A percentile compares a stretch with the other conserved stretches of the same genome.
phyloP scores from a whole-genome alignment of 2,888 invertebrate species.

The Eumerus sabulonum region DNA sequence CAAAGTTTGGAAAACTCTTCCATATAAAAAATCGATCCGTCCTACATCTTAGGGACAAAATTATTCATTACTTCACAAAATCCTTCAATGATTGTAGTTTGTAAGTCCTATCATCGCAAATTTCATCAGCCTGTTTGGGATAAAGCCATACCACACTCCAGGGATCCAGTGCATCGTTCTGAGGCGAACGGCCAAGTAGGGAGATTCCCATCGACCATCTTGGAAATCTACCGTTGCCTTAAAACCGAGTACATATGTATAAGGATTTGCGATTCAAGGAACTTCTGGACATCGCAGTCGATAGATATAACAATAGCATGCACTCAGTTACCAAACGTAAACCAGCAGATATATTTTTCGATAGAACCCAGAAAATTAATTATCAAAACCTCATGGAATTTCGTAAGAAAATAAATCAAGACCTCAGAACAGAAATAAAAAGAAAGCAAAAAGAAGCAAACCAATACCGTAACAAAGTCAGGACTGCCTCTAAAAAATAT shows the following conservation, averaged over 20 bases:
- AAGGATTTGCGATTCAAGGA: constrained; percentile 2
- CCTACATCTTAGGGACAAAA: not conserved
- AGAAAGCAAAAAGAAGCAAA: not conserved
- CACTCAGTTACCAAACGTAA: constrained; percentile 1
- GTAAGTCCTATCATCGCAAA: not conserved
- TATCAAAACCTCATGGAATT: constrained; percentile 7
- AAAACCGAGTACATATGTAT: not conserved
- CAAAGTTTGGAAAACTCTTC: constrained; percentile 3
- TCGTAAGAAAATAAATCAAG: not conserved
- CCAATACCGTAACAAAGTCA: too few relatives aligned
- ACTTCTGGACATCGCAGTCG: not conserved
- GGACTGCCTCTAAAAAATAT: too few relatives aligned
- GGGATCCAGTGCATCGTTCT: not conserved
- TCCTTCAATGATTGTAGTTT: not conserved
- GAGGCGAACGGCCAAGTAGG: too few relatives aligned
- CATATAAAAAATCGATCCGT: constrained; percentile 6
- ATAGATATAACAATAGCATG: constrained; percentile 6
- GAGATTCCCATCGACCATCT: not conserved
- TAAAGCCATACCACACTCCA: not conserved
- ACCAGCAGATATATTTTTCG: constrained; percentile 3
- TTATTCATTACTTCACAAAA: not conserved
- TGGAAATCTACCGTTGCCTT: not conserved
- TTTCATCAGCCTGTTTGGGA: not conserved
- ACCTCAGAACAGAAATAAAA: not conserved
- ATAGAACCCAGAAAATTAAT: constrained; percentile 4